A percentile compares a stretch with the other conserved stretches of the same genome.
Evolutionary conservation across 2,113 vertebrate genomes (phyloP).

Genomic region (Hylia prasina): DNA sequence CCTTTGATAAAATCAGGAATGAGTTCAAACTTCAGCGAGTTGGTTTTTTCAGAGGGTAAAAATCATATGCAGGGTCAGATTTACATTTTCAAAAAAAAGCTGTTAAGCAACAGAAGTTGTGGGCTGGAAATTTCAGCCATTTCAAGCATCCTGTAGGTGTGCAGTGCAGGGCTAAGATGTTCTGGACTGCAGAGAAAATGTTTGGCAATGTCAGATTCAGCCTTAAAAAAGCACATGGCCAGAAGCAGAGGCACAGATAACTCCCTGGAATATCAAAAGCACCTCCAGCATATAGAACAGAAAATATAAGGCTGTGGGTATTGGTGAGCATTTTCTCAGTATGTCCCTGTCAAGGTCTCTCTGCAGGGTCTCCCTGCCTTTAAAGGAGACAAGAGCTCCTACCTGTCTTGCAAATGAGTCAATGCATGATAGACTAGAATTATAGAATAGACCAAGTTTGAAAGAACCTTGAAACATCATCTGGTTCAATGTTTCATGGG

Average conservation of each 20-base stretch:
- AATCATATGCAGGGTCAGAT: not conserved
- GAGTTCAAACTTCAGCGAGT: not conserved
- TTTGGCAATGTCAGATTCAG: not conserved
- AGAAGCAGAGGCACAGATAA: not conserved
- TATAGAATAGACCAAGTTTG: not conserved
- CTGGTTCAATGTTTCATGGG: not conserved
- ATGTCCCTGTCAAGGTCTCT: not conserved
- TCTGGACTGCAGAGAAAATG: not conserved
- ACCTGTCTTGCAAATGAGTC: not conserved
- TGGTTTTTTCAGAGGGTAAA: not conserved
- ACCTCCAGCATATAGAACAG: not conserved
- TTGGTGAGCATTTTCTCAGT: not conserved
- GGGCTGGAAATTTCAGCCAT: not conserved
- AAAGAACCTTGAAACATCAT: not conserved
- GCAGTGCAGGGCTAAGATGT: not conserved
- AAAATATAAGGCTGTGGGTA: not conserved
- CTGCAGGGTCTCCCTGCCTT: not conserved
- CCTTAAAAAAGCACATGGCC: not conserved
- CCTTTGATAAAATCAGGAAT: not conserved
- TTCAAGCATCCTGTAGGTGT: not conserved
- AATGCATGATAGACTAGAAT: not conserved
- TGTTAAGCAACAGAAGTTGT: not conserved
- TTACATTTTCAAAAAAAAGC: not conserved
- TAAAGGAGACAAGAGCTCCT: not conserved
- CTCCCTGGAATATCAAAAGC: not conserved